Conservation (phyloP, 1,140 invertebrate species). For the Cotesia glomerata region DNA sequence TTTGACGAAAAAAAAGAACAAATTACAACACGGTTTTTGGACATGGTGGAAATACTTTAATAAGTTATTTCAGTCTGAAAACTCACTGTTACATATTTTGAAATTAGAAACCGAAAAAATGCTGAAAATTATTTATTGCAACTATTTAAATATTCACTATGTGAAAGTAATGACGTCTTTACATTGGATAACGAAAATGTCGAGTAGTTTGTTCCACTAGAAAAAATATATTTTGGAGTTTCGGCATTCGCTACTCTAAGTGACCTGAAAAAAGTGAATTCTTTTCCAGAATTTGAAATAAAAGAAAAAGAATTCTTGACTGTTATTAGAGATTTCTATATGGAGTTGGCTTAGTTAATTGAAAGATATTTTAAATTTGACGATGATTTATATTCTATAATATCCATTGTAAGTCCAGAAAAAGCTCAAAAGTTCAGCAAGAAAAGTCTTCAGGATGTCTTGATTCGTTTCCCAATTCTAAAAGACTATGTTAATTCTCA, state of each 20-base stretch:
- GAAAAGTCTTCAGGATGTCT: not conserved
- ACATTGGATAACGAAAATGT: not conserved
- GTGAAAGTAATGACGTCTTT: not conserved
- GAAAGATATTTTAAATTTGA: not conserved
- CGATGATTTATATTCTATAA: not conserved
- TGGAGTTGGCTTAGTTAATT: not conserved
- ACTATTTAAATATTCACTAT: not conserved
- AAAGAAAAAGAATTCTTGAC: not conserved
- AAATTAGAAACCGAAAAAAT: not conserved
- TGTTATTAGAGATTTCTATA: not conserved
- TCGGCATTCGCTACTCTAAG: not conserved
- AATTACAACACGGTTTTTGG: not conserved
- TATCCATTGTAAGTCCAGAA: not conserved
- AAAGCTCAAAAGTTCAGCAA: not conserved
- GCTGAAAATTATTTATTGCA: not conserved
- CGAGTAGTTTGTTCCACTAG: not conserved
- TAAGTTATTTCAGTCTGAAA: not conserved
- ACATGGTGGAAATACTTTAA: not conserved
- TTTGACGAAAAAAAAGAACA: not conserved
- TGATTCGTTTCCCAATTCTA: not conserved
- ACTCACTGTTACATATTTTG: not conserved
- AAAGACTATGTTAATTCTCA: not conserved
- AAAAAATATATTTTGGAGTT: not conserved
- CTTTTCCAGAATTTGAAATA: not conserved
- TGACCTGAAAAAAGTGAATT: not conserved